Percentiles rank a stretch among this genome's conserved stretches.
These are phyloP conservation scores for Tarsius wallacei DNA, from an alignment of 2,797 vertebrate species.

Conservation along the genomic window DNA sequence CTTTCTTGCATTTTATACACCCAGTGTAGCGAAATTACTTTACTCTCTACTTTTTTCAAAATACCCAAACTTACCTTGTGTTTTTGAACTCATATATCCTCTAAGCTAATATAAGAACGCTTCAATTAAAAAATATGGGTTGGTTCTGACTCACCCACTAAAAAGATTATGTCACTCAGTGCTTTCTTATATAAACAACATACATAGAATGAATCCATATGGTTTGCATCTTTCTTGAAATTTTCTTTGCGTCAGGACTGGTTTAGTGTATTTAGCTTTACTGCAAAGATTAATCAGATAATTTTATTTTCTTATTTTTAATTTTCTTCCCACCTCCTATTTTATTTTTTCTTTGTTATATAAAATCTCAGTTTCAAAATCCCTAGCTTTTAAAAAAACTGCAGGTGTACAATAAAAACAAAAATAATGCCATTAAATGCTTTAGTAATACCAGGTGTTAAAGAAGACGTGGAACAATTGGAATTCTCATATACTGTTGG, in stretches of 20 bases:
- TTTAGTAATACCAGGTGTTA: neutral
- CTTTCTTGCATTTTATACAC: neutral
- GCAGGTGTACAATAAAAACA: neutral
- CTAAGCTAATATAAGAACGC: neutral
- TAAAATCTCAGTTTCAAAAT: constrained; percentile 25
- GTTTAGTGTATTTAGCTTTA: neutral
- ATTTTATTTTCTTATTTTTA: neutral
- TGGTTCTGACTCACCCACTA: neutral
- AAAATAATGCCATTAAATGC: neutral
- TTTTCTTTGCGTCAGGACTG: neutral
- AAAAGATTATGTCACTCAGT: neutral
- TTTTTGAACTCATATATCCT: neutral
- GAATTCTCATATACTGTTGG: neutral
- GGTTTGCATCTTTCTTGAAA: constrained; percentile 19
- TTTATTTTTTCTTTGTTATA: neutral
- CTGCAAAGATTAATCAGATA: neutral
- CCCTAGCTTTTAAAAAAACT: constrained; percentile 46
- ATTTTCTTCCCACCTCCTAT: neutral
- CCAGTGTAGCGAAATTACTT: neutral
- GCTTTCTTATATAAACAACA: neutral
- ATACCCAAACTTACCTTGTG: neutral
- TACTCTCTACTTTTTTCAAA: neutral
- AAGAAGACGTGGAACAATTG: neutral
- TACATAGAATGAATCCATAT: neutral
- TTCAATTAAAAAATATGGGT: neutral